A percentile compares a stretch with the other conserved stretches of the same genome.
Evolutionary conservation across 2,888 invertebrate species (phyloP).

Genomic region (Idaea aversata): DNA sequence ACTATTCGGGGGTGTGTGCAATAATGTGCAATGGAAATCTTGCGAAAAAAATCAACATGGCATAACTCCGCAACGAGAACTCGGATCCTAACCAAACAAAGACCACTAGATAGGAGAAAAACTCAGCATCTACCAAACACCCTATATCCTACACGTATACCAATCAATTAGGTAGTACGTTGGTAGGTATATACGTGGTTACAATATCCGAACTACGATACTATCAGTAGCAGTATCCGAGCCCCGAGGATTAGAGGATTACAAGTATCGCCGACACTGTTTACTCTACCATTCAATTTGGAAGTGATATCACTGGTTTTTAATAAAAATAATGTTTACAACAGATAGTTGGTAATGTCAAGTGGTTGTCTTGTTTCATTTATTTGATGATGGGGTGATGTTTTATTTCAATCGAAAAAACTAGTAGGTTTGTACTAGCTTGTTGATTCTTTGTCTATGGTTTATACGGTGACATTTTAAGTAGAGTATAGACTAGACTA

Average conservation of each 20-base stretch:
- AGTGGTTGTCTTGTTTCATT: not conserved
- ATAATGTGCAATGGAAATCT: too few species aligned
- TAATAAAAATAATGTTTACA: constrained; percentile 20
- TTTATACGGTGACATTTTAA: too few species aligned
- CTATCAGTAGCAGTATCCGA: constrained; percentile 37
- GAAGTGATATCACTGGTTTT: constrained; percentile 35
- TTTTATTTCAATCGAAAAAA: not conserved
- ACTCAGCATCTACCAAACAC: too few species aligned
- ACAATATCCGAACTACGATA: constrained; percentile 19
- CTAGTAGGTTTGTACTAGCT: too few species aligned
- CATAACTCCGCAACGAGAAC: too few species aligned
- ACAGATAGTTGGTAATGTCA: constrained; percentile 4
- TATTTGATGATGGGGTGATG: not conserved
- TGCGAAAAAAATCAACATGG: too few species aligned
- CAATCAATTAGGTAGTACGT: not conserved
- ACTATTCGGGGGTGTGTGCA: too few species aligned
- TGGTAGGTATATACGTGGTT: not conserved
- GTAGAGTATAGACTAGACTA: too few species aligned
- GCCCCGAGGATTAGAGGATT: constrained; percentile 56
- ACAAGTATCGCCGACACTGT: constrained; percentile 50
- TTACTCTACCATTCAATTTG: constrained; percentile 59
- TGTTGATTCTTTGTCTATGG: too few species aligned
- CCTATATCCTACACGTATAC: too few species aligned
- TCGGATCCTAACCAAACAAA: too few species aligned
- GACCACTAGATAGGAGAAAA: too few species aligned